Percentiles rank a stretch among this genome's conserved stretches.
phyloP scores from a whole-genome alignment of 2,113 vertebrate species.

The Panthera leo region DNA sequence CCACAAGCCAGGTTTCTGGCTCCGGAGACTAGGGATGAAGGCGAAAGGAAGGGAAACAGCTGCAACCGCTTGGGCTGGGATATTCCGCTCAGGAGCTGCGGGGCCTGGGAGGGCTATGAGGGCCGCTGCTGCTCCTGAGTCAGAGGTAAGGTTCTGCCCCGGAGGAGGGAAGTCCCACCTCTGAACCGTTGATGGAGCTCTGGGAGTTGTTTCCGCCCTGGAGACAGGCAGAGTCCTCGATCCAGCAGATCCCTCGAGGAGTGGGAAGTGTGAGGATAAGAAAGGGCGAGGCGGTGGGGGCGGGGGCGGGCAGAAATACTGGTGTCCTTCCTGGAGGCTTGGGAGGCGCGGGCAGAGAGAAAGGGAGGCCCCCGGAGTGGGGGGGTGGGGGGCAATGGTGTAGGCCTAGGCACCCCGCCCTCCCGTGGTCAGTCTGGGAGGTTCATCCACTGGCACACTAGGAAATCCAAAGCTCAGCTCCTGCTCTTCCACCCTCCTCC shows the following conservation, averaged over 20 bases:
- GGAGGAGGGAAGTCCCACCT: not conserved
- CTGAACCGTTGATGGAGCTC: not conserved
- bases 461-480: not conserved
- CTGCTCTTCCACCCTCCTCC: not conserved
- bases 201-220: not conserved
- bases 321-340: not conserved
- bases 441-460: not conserved
- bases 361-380: not conserved
- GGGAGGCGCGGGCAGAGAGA: not conserved
- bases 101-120: too few species aligned
- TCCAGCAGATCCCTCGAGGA: not conserved
- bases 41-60: not conserved
- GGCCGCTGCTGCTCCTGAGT: not conserved
- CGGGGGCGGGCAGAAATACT: not conserved
- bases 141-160: not conserved
- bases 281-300: not conserved
- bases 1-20: not conserved
- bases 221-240: not conserved
- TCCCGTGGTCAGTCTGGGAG: not conserved
- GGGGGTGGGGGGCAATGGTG: accelerated
- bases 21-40: not conserved
- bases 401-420: accelerated
- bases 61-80: not conserved
- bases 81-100: not conserved
- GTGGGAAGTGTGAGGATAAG: not conserved